A percentile compares a stretch with the other conserved stretches of the same genome.
Evolutionary conservation across 2,797 vertebrate species (phyloP).

Genomic region (Sphaeramia orbicularis): DNA sequence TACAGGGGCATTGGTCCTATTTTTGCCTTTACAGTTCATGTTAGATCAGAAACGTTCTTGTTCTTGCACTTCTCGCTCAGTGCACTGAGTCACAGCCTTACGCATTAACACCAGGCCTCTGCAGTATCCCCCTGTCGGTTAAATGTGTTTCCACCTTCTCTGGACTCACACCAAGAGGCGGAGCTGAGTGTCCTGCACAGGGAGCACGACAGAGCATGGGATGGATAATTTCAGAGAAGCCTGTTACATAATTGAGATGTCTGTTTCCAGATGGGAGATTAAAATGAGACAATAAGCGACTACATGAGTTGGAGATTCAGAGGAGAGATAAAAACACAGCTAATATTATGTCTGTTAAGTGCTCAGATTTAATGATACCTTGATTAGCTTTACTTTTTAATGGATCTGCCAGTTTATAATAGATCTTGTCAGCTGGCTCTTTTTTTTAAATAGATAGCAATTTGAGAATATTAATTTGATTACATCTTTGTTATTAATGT

Average conservation of each 20-base stretch:
- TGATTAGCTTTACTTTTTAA: background rate
- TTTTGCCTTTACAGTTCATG: too few species aligned
- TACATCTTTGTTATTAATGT: background rate
- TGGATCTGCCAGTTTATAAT: background rate
- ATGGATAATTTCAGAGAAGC: constrained; percentile 15
- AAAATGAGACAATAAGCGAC: constrained; percentile 21
- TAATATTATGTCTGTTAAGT: background rate
- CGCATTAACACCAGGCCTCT: background rate
- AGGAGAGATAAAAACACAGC: background rate
- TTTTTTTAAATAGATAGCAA: background rate
- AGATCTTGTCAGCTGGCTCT: background rate
- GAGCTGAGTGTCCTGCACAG: background rate
- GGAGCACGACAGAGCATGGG: constrained; percentile 5
- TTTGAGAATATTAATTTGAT: background rate
- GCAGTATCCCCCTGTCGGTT: too few species aligned
- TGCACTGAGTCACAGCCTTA: too few species aligned
- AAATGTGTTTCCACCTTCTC: background rate
- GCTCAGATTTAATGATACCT: background rate
- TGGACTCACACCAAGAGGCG: background rate
- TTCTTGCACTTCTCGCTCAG: too few species aligned
- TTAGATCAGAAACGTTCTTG: too few species aligned
- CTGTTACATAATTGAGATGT: constrained; percentile 26
- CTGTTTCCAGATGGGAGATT: constrained; percentile 30
- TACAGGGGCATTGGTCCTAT: too few species aligned
- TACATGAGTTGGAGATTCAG: background rate